These are phyloP conservation scores for Artibeus jamaicensis DNA, from an alignment of 2,797 vertebrate genomes.

Conservation along the genomic window DNA sequence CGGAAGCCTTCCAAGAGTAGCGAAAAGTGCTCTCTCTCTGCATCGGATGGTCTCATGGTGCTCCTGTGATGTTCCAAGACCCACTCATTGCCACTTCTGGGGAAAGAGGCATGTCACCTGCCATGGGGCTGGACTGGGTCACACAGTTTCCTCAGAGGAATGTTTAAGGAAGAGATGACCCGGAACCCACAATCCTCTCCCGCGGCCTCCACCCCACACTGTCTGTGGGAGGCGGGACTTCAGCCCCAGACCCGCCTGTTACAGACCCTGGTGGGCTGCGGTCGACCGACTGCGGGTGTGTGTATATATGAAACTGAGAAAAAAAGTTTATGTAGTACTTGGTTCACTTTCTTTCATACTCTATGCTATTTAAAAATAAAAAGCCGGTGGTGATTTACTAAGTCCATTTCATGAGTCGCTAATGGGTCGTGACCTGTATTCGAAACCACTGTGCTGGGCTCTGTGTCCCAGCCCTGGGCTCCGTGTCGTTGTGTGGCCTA, in stretches of 20 bases:
- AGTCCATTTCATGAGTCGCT: not conserved
- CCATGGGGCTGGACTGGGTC: not conserved
- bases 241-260: not conserved
- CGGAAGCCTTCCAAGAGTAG: not conserved
- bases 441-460: not conserved
- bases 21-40: fast-evolving
- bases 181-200: not conserved
- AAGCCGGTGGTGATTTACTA: not conserved
- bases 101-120: not conserved
- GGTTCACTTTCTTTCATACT: not conserved
- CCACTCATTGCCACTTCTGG: not conserved
- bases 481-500: no score
- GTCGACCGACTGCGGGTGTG: not conserved
- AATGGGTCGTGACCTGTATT: not conserved
- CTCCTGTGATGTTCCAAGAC: not conserved
- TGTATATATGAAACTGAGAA: not conserved
- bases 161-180: not conserved
- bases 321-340: not conserved
- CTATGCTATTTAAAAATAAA: not conserved
- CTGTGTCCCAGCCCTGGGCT: not conserved
- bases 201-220: not conserved
- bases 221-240: not conserved
- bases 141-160: not conserved
- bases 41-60: fast-evolving
- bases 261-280: not conserved